These are phyloP conservation scores for Brenthis hecate DNA, from an alignment of 2,888 invertebrate species.

Conservation along the genomic window DNA sequence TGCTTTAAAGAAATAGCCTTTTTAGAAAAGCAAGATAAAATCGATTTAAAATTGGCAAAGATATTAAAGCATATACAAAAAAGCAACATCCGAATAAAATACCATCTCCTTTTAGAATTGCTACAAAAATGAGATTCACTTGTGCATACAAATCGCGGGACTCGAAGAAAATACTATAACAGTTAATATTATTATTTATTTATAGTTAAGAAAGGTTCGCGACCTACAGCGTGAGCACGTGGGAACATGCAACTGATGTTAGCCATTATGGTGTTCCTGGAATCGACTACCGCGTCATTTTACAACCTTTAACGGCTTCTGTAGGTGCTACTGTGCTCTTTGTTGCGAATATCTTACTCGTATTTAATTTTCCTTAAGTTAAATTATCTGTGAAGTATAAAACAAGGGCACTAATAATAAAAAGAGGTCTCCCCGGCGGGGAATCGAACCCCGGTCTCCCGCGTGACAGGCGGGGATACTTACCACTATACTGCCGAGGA, in stretches of 20 bases:
- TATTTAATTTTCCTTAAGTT: neutral
- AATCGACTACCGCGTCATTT: conserved; percentile 34
- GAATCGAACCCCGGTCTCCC: conserved; percentile 83
- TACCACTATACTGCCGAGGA: conserved; percentile 82
- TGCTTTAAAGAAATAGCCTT: too few relatives aligned
- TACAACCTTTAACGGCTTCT: conserved; percentile 20
- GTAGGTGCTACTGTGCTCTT: neutral
- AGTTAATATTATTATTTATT: conserved; percentile 6
- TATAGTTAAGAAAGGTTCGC: conserved; percentile 44
- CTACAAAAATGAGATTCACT: neutral
- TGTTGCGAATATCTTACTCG: neutral
- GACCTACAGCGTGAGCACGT: conserved; percentile 49
- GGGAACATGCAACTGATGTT: conserved; percentile 45
- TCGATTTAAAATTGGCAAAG: too few relatives aligned
- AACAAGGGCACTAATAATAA: neutral
- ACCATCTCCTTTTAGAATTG: conserved; percentile 8
- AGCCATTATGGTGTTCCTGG: conserved; percentile 38
- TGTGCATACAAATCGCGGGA: neutral
- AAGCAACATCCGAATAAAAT: conserved; percentile 17
- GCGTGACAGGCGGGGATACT: conserved; percentile 84
- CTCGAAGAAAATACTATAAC: conserved; percentile 1
- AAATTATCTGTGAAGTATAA: neutral
- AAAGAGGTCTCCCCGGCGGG: conserved; percentile 64
- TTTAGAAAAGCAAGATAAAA: too few relatives aligned
- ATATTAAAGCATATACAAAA: too few relatives aligned